Percentiles rank a stretch among this genome's conserved stretches.
phyloP scores from a whole-genome alignment of 2,797 vertebrate genomes.

The Pseudocheirus occidentalis region DNA sequence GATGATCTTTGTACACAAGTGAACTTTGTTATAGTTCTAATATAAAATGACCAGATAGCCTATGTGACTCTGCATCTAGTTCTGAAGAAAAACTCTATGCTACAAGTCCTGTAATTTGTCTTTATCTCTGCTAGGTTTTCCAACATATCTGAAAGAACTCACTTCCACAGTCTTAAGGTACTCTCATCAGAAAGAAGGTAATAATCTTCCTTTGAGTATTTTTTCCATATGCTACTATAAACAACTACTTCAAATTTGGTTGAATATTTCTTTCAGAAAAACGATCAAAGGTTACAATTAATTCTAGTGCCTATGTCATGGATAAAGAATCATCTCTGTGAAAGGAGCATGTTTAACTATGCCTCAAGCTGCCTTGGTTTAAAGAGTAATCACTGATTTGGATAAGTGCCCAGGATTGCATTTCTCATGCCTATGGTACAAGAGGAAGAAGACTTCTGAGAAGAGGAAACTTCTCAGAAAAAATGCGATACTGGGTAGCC shows the following conservation, averaged over 20 bases:
- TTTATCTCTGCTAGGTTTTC: too few species aligned
- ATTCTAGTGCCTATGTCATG: not conserved
- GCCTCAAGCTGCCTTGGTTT: not conserved
- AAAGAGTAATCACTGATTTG: not conserved
- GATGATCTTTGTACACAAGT: not conserved
- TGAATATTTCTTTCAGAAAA: not conserved
- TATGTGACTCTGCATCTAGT: not conserved
- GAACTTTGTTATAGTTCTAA: not conserved
- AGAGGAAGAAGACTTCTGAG: not conserved
- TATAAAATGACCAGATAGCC: not conserved
- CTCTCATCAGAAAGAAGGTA: too few species aligned
- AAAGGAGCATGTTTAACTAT: not conserved
- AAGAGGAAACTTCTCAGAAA: not conserved
- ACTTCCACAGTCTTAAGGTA: too few species aligned
- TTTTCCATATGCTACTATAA: not conserved
- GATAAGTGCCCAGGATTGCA: not conserved
- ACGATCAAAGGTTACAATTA: not conserved
- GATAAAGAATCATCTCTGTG: not conserved
- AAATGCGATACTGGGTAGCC: too few species aligned
- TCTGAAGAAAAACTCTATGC: slow-evolving; percentile 2
- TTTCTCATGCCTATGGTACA: not conserved
- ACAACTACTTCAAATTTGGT: not conserved
- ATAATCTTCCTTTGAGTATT: not conserved
- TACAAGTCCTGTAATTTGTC: not conserved
- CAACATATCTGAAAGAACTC: too few species aligned